Percentiles rank a stretch among this genome's conserved stretches.
phyloP scores from a whole-genome alignment of 1,140 invertebrate genomes.

The Lordiphosa mommai region DNA sequence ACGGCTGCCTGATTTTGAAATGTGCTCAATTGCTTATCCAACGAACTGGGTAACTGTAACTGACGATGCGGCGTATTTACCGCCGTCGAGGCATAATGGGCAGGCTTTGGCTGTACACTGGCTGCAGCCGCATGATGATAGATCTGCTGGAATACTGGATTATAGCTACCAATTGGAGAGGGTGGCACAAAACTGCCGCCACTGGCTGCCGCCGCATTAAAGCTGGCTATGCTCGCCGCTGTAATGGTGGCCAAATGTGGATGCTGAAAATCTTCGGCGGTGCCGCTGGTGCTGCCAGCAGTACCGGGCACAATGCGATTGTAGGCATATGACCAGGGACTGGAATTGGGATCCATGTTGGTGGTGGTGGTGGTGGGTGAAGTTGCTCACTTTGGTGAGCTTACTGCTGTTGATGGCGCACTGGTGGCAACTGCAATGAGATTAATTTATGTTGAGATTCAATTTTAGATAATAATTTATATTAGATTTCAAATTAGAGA shows the following conservation, averaged over 20 bases:
- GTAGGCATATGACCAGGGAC: slow-evolving; percentile 77
- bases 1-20: slow-evolving; percentile 78
- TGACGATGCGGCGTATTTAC: slow-evolving; percentile 74
- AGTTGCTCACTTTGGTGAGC: slow-evolving; percentile 5
- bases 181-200: slow-evolving; percentile 76
- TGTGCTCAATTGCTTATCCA: slow-evolving; percentile 71
- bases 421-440: slow-evolving; percentile 28
- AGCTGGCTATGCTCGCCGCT: slow-evolving; percentile 69
- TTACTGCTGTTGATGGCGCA: slow-evolving; percentile 21
- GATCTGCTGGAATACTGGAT: slow-evolving; percentile 79
- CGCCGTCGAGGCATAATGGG: slow-evolving; percentile 72
- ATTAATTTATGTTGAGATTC: neutral
- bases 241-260: slow-evolving; percentile 71
- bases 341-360: slow-evolving; percentile 75
- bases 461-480: neutral
- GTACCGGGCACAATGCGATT: slow-evolving; percentile 74
- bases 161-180: slow-evolving; percentile 75
- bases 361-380: slow-evolving; percentile 31
- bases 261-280: slow-evolving; percentile 74
- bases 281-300: slow-evolving; percentile 56
- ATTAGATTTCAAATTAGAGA: neutral
- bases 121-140: slow-evolving; percentile 77
- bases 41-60: slow-evolving; percentile 65
- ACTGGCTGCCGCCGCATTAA: slow-evolving; percentile 71
- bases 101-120: slow-evolving; percentile 74